phyloP scores from a whole-genome alignment of 1,140 invertebrate species.

The Onthophagus taurus region DNA sequence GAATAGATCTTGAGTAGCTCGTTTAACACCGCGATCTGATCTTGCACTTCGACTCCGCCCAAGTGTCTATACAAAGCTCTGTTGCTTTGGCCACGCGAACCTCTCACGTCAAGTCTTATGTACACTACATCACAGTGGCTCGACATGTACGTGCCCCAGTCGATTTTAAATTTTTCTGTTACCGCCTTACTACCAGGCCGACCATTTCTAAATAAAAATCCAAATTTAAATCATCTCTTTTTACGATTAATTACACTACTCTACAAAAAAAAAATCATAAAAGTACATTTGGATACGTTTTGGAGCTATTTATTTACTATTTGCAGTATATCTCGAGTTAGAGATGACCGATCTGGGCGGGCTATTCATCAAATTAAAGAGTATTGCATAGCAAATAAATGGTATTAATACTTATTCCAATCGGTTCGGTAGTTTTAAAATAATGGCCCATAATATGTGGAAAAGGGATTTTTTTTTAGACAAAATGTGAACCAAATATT shows the following conservation, averaged over 20 bases:
- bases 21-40: conserved; percentile 71
- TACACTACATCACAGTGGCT: conserved; percentile 85
- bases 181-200: conserved; percentile 81
- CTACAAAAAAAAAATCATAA: no score
- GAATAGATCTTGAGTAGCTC: conserved; percentile 71
- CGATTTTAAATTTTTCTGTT: conserved; percentile 72
- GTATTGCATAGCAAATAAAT: no score
- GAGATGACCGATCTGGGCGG: no score
- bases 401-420: no score
- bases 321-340: no score
- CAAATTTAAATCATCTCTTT: background rate
- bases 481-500: no score
- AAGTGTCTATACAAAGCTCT: conserved; percentile 67
- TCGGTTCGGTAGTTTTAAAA: no score
- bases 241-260: background rate
- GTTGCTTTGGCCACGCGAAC: conserved; percentile 72
- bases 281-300: no score
- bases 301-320: no score
- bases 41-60: conserved; percentile 78
- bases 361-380: no score
- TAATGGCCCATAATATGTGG: no score
- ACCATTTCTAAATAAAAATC: conserved; percentile 70
- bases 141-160: conserved; percentile 90
- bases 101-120: conserved; percentile 78
- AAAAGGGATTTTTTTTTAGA: no score